Evolutionary conservation across 2,113 vertebrate species (phyloP), one percentile per base, ranked within the genome.

Genomic region (Sclerurus mexicanus): DNA sequence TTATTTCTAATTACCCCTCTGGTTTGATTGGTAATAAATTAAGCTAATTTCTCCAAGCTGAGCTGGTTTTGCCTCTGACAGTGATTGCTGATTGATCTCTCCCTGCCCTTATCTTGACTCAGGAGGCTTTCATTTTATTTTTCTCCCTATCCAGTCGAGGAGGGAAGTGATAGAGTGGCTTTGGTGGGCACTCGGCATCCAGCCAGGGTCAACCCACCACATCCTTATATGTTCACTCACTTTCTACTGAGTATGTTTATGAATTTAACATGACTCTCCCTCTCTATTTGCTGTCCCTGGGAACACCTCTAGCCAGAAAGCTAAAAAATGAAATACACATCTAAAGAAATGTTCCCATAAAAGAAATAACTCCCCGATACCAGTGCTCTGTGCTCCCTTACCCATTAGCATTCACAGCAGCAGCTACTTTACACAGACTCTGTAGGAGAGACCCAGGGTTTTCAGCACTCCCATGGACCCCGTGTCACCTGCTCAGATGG

Each of bases 181-280:
- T 79, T 62, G 56, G 62, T 89, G 72, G 60, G 50, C 14, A 20
- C 31, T 27, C 37, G 12, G 44, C 7, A 0, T 64, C 37, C 50
- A 78, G 50, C 28, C 75, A 78, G 89, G 49, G 62, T 92, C 85
- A 84, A 75, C 62, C 77, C 42, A 79, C 81, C 56, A 39, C 40
- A 56, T 83, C 77, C 83, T 94, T 73, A 49, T 23, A n/a, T 1
- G 13, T 85, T 90, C 46, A 3, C 77, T 82, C 79, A 22, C 76
- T 95, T 92, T 80, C 79, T 62, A 24, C 35, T 44, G 67, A 52
- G 63, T 83, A 40, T 79, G 72, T 96, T 91, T 97, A 94, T 97
- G 94, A 96, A 94, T 94, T 96, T 97, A 96, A 90, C 91, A 93
- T 95, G 83, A 95, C 55, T 91, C 64, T 88, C 39, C 67, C 69